Base-by-base conservation (phyloP, 2,113 vertebrate genomes). In the Chaenocephalus aceratus region DNA sequence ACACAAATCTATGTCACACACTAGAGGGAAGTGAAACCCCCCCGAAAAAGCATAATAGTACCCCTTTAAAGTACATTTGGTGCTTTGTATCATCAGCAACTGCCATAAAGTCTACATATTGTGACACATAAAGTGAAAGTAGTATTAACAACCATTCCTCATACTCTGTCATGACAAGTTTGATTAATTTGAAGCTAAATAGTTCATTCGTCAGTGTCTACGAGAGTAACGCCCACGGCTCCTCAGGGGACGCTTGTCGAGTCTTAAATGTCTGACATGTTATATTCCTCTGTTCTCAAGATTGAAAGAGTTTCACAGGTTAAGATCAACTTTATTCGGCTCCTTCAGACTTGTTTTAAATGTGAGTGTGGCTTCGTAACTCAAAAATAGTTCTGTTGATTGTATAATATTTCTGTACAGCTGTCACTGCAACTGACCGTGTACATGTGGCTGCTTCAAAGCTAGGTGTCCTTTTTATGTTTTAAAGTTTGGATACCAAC, bases 181-280 rank as follows among this genome's bases (percentile, higher is more conserved):
- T 63, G 4, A 77, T 77, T 72, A 0, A 68, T 72, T 21, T 13
- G 30, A 23, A 11, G 16, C 41, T 45, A 10, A 9, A 44, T 26
- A 4, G 16, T 15, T 5, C 5, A 67, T 76, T 14, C 5, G 44
- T 63, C 77, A 36, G 30, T 30, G 49, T 68, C 61, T 16, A 3
- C 7, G 49, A 72, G 61, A 80, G 62, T 56, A 67, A 72, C 72
- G 26, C 7, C 14, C 59, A 5, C 14, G 15, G 66, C 72, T 60
- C 54, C 48, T 45, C 57, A 44, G 54, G 23, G 15, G 52, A 36
- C 3, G 10, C 41, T 26, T 11, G 26, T 9, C 53, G 30, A 10
- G 61, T 63, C 10, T 13, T 41, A 51, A 21, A 30, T 36, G 60
- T 52, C 10, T 13, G 49, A 51, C 30, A 30, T 36, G 60, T 52